A percentile compares a stretch with the other conserved stretches of the same genome.
phyloP scores from a whole-genome alignment of 1,140 invertebrate species.

The Drosophila mayri region DNA sequence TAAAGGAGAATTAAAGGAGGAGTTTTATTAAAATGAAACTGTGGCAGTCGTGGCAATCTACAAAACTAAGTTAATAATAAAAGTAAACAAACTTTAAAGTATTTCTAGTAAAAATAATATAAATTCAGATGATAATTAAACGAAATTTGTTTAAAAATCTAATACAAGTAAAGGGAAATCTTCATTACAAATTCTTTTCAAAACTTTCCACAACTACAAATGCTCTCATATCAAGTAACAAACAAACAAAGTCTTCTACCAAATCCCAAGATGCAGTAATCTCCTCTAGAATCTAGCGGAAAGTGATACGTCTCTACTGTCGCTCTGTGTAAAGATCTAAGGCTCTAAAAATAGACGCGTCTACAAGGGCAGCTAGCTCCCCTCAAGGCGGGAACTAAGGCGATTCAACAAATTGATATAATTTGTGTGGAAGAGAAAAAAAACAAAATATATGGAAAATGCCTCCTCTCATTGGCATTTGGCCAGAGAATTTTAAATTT shows the following conservation, averaged over 20 bases:
- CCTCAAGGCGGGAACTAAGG: too few species aligned
- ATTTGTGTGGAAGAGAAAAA: conserved; percentile 19
- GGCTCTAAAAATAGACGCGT: conserved; percentile 29
- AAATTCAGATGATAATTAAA: too few species aligned
- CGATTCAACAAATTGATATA: conserved; percentile 44
- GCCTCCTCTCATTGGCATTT: conserved; percentile 19
- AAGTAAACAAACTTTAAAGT: background rate
- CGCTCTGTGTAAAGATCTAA: conserved; percentile 29
- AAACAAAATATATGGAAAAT: conserved; percentile 1
- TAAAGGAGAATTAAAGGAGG: background rate
- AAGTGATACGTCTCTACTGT: conserved; percentile 15
- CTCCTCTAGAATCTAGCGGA: background rate
- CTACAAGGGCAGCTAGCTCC: conserved; percentile 26
- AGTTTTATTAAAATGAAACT: background rate
- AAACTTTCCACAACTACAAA: background rate
- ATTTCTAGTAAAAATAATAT: background rate
- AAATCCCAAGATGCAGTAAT: conserved; percentile 7
- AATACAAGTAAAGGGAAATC: background rate
- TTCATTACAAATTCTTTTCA: background rate
- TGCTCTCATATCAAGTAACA: background rate
- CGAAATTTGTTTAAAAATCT: background rate
- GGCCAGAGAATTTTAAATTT: conserved; percentile 37
- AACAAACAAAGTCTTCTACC: background rate
- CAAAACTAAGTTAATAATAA: background rate
- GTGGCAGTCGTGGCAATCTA: background rate